Evolutionary conservation across 2,113 vertebrate species (phyloP).

Genomic region (Rhinopithecus roxellana): DNA sequence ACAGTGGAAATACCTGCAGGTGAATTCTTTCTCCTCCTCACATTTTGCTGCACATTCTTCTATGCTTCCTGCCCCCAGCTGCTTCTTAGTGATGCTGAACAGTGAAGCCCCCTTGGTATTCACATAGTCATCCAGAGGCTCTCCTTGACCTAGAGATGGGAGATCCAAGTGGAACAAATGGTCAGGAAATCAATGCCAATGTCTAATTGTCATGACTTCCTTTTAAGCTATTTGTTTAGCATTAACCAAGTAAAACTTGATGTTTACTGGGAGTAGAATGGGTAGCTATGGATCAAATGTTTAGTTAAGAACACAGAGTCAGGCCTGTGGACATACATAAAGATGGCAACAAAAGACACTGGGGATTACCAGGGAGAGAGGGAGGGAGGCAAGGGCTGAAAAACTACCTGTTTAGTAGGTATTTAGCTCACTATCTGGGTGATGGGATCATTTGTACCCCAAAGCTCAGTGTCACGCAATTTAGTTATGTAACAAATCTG

Average conservation of each 20-base stretch:
- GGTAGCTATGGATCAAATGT: neutral
- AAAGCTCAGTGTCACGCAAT: neutral
- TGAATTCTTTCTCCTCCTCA: constrained; percentile 80
- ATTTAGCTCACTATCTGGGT: too few species aligned
- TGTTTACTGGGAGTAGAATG: neutral
- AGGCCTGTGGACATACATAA: neutral
- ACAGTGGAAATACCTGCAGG: constrained; percentile 82
- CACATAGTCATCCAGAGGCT: constrained; percentile 78
- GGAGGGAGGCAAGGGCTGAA: too few species aligned
- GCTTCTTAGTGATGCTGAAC: constrained; percentile 40
- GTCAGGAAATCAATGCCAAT: rapidly evolving
- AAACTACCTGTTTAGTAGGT: too few species aligned
- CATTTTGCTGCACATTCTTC: constrained; percentile 80
- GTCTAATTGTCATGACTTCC: too few species aligned
- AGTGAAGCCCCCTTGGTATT: constrained; percentile 84
- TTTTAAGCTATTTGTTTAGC: neutral
- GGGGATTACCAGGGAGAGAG: neutral
- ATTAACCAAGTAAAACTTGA: neutral
- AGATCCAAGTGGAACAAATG: neutral
- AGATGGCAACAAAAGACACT: too few species aligned
- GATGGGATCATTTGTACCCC: too few species aligned
- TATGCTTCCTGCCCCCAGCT: constrained; percentile 51
- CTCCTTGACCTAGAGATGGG: constrained; percentile 76
- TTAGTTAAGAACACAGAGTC: neutral
- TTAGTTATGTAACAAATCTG: neutral